These are phyloP conservation scores for Ypsolopha scabrella DNA, from an alignment of 2,888 invertebrate species.

Conservation along the genomic window DNA sequence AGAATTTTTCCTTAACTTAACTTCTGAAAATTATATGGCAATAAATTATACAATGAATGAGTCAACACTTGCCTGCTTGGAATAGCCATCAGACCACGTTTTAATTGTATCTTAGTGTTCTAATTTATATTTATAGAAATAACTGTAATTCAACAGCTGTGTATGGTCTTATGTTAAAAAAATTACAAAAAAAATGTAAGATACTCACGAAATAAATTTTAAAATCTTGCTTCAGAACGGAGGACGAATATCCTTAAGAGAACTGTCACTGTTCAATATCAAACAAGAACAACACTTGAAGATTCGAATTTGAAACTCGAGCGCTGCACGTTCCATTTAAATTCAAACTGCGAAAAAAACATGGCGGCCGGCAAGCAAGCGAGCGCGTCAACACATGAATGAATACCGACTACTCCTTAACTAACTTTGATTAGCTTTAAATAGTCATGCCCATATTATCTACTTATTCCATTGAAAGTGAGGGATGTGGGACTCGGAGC, in stretches of 20 bases:
- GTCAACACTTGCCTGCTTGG: neutral
- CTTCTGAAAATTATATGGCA: too few relatives aligned
- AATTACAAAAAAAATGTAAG: neutral
- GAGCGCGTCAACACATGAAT: neutral
- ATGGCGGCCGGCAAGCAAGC: constrained; percentile 23
- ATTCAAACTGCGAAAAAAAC: constrained; percentile 38
- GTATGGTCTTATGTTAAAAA: too few relatives aligned
- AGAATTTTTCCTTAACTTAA: too few relatives aligned
- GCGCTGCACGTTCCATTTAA: constrained; percentile 38
- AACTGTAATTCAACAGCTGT: too few relatives aligned
- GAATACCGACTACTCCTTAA: constrained; percentile 70
- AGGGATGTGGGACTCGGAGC: constrained; percentile 36
- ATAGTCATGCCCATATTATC: constrained; percentile 71
- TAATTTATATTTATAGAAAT: too few relatives aligned
- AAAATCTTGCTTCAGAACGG: neutral
- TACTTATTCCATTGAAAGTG: constrained; percentile 69
- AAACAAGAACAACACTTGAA: constrained; percentile 36
- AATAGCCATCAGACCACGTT: neutral
- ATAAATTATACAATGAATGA: too few relatives aligned
- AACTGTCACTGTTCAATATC: constrained; percentile 52
- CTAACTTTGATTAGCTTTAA: constrained; percentile 75
- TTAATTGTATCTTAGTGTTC: too few relatives aligned
- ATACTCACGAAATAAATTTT: neutral
- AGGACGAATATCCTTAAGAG: constrained; percentile 36
- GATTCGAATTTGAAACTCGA: constrained; percentile 28